A percentile compares a stretch with the other conserved stretches of the same genome.
These are phyloP conservation scores for Chaetura pelagica DNA, from an alignment of 2,113 vertebrate species.

Conservation along the genomic window DNA sequence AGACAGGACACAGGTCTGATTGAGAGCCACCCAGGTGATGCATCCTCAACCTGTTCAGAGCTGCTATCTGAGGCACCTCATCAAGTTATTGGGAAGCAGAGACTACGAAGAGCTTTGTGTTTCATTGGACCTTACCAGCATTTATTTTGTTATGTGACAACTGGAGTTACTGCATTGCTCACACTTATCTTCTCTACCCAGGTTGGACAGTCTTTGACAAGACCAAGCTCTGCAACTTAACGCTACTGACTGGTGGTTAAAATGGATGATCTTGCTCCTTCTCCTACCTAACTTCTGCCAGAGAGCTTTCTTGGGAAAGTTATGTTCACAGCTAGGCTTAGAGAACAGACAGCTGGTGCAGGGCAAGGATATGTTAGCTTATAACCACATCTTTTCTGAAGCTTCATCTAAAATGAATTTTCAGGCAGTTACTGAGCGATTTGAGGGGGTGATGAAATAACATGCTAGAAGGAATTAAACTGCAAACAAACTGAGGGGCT, in stretches of 20 bases:
- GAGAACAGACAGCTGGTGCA: conserved; percentile 42
- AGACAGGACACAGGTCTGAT: not conserved
- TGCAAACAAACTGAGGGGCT: not conserved
- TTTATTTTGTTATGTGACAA: not conserved
- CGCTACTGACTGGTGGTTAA: not conserved
- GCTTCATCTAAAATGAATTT: conserved; percentile 44
- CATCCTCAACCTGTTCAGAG: not conserved
- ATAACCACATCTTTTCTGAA: conserved; percentile 7
- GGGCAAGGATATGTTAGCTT: conserved; percentile 1
- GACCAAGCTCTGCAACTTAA: not conserved
- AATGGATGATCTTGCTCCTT: not conserved
- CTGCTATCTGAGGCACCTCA: not conserved
- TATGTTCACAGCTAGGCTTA: conserved; percentile 27
- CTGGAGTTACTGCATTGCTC: not conserved
- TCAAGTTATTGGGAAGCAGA: not conserved
- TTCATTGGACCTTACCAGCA: not conserved
- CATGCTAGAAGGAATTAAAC: not conserved
- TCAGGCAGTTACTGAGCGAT: not conserved
- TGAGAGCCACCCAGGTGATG: not conserved
- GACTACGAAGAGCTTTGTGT: not conserved
- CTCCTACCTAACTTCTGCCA: not conserved
- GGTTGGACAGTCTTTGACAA: not conserved
- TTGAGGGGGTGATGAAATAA: conserved; percentile 1
- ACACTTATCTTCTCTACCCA: not conserved
- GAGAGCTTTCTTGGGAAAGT: conserved; percentile 52